Evolutionary conservation across 2,888 invertebrate species (phyloP).

Genomic region (Dynastes hyllus): DNA sequence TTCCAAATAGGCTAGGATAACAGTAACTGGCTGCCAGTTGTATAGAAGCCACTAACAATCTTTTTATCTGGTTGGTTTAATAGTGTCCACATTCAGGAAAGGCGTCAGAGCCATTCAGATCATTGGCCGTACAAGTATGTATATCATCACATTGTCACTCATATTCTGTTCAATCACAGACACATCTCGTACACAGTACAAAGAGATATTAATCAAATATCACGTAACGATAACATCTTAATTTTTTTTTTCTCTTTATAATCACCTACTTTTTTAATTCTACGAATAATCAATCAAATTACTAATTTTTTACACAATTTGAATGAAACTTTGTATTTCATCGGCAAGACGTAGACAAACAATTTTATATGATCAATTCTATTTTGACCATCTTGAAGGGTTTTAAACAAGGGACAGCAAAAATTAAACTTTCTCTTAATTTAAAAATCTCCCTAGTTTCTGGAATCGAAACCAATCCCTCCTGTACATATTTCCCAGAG

Average conservation of each 20-base stretch:
- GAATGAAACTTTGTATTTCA: background rate
- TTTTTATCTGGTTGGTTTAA: constrained; percentile 72
- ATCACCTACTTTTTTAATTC: background rate
- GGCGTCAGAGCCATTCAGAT: constrained; percentile 99
- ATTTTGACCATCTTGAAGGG: too few relatives aligned
- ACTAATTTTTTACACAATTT: background rate
- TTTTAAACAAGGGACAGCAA: too few relatives aligned
- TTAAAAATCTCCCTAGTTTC: too few relatives aligned
- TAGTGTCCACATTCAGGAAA: constrained; percentile 99
- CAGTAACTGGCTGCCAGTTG: constrained; percentile 61
- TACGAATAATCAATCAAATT: background rate
- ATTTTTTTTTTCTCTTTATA: background rate
- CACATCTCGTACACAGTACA: constrained; percentile 24
- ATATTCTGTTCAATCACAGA: constrained; percentile 34
- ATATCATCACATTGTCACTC: constrained; percentile 66
- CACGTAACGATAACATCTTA: background rate
- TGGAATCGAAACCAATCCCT: too few relatives aligned
- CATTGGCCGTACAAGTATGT: constrained; percentile 99
- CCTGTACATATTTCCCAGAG: too few relatives aligned
- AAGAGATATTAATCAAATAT: constrained; percentile 1
- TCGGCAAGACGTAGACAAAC: too few relatives aligned
- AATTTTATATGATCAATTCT: too few relatives aligned
- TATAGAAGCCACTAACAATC: constrained; percentile 69
- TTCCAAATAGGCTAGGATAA: constrained; percentile 57
- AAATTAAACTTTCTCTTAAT: too few relatives aligned